Evolutionary conservation across 2,888 invertebrate species (phyloP), one percentile per base, ranked within the genome.

Genomic region (Matsumyia berberina): DNA sequence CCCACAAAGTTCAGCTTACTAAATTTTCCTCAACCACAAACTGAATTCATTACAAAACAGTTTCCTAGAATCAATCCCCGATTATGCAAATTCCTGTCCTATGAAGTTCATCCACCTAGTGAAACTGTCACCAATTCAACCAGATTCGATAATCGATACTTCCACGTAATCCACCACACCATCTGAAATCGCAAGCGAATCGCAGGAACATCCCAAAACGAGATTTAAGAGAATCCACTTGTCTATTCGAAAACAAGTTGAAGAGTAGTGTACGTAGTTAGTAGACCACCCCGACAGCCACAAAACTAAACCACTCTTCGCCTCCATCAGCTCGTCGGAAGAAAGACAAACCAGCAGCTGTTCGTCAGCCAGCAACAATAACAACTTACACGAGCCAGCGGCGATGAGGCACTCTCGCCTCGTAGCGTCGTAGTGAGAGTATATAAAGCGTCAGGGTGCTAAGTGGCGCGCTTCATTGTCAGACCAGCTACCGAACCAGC

Each of bases 401-500:
- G 12, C 74, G 55, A 35, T 74, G 53, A 39, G 51, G 37, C 58
- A 12, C 11, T 64, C 31, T 46, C 58, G 35, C 55, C 31, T 46
- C 58, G 35, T 15, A 15, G 42, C 46, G 51, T 24, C 4, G 24
- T 24, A 24, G 24, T n/a, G n/a, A 4, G 24, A 31, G 70, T 74
- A 85, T 85, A 85, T 80, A 85, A 85, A 76, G 74, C 64, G 74
- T 9, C 58, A 37, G 69, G 64, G 79, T 79, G 79, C 58, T 79
- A 74, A 85, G 69, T 80, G 67, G 69, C 74, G 64, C 62, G 69
- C 64, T 85, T 80, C 79, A 79, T 64, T 79, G 74, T 85, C 44
- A 74, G 58, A 70, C 74, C 19, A 76, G 55, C 58, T 29, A 80
- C 64, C 74, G 74, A 49, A 29, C 53, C 66, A 72, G 53, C 46